A percentile compares a stretch with the other conserved stretches of the same genome.
Conservation (phyloP, 2,113 vertebrate genomes). For the Anas platyrhynchos region DNA sequence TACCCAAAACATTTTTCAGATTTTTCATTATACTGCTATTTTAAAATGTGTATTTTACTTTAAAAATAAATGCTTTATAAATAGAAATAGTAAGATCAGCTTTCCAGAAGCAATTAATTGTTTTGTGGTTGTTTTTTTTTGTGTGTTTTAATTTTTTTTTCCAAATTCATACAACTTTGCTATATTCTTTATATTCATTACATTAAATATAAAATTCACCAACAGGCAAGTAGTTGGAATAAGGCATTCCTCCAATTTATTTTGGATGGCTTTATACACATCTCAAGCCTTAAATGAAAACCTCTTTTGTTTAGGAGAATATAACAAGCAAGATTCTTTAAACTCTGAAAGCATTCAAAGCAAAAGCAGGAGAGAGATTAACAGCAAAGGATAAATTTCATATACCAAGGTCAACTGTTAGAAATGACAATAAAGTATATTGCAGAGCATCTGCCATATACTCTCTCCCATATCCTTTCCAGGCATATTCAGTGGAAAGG, state of each 20-base stretch:
- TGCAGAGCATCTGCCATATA: background rate
- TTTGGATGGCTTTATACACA: background rate
- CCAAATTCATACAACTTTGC: background rate
- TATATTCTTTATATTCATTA: background rate
- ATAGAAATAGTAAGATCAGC: background rate
- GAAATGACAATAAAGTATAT: background rate
- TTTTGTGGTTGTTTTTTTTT: background rate
- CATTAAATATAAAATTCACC: too few species aligned
- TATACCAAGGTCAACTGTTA: background rate
- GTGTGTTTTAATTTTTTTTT: background rate
- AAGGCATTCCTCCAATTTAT: background rate
- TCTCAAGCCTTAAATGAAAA: background rate
- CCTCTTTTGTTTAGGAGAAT: background rate
- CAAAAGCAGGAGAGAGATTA: background rate
- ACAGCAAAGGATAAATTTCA: background rate
- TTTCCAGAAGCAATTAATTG: background rate
- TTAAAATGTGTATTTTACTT: background rate
- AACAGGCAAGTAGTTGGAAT: background rate
- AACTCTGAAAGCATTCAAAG: background rate
- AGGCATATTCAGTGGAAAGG: background rate
- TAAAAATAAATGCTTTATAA: background rate
- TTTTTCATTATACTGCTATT: background rate
- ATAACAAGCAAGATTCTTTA: background rate
- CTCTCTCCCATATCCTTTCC: background rate
- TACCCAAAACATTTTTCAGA: background rate